Evolutionary conservation across 2,888 invertebrate species (phyloP).

Genomic region (Oegoconia quadripuncta): DNA sequence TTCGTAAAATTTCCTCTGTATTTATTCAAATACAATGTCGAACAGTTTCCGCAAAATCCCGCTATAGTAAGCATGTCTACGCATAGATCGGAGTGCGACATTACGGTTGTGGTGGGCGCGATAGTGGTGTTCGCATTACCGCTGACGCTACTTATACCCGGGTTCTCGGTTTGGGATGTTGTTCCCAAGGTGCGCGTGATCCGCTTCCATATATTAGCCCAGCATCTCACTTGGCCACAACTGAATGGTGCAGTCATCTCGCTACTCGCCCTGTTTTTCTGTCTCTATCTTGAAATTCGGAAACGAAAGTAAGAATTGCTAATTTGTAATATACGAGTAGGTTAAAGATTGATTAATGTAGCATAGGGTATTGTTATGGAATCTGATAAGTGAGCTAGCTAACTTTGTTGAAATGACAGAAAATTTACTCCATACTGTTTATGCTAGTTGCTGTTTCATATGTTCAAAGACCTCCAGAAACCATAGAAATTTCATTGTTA

Average conservation of each 20-base stretch:
- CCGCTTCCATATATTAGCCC: slow-evolving; percentile 47
- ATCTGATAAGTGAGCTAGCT: too few relatives aligned
- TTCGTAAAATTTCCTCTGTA: neutral
- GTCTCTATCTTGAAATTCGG: slow-evolving; percentile 58
- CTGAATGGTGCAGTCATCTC: slow-evolving; percentile 43
- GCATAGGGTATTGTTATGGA: too few relatives aligned
- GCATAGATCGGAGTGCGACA: slow-evolving; percentile 32
- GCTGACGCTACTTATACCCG: slow-evolving; percentile 54
- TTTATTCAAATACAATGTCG: neutral
- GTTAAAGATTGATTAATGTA: too few relatives aligned
- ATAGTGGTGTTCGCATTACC: slow-evolving; percentile 56
- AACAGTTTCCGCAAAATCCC: neutral
- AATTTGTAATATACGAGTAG: too few relatives aligned
- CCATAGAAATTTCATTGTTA: too few relatives aligned
- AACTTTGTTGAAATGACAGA: too few relatives aligned
- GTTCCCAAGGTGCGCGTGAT: slow-evolving; percentile 56
- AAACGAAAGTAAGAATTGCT: slow-evolving; percentile 58
- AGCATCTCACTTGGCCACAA: slow-evolving; percentile 51
- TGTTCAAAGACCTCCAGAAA: too few relatives aligned
- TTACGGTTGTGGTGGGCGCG: slow-evolving; percentile 28
- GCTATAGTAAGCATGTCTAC: slow-evolving; percentile 34
- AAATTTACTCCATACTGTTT: too few relatives aligned
- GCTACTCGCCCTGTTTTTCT: slow-evolving; percentile 47
- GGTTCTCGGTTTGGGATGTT: slow-evolving; percentile 57
- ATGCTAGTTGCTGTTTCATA: too few relatives aligned